Evolutionary conservation across 1,140 invertebrate species (phyloP).

Genomic region (Drosophila sucinea): DNA sequence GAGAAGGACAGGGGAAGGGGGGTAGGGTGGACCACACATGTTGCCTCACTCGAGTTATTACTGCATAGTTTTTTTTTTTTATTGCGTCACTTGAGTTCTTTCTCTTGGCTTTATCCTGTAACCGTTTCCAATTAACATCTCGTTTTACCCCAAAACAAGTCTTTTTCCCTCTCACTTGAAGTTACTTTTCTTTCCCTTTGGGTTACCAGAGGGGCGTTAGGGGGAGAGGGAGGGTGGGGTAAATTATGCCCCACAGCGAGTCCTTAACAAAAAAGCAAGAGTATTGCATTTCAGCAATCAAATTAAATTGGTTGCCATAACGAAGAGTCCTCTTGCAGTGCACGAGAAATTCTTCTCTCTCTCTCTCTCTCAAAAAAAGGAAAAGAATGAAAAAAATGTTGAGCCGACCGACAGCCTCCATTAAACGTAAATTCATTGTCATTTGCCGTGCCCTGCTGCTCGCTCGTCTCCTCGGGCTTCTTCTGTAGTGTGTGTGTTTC

Average conservation of each 20-base stretch:
- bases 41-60: conserved; percentile 39
- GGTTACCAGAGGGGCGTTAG: too few species aligned
- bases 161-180: neutral
- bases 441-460: neutral
- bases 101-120: conserved; percentile 15
- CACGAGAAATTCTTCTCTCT: neutral
- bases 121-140: conserved; percentile 62
- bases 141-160: conserved; percentile 25
- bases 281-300: conserved; percentile 69
- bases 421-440: conserved; percentile 13
- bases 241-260: conserved; percentile 4
- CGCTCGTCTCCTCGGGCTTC: neutral
- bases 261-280: conserved; percentile 15
- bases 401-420: neutral
- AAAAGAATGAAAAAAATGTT: neutral
- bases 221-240: too few species aligned
- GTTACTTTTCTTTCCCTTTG: neutral
- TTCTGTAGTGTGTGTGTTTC: neutral
- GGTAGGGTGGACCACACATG: conserved; percentile 34
- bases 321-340: conserved; percentile 24
- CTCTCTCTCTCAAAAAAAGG: too few species aligned
- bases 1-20: neutral
- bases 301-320: conserved; percentile 70
- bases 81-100: conserved; percentile 65
- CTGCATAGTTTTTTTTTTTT: conserved; percentile 44